A percentile compares a stretch with the other conserved stretches of the same genome.
Evolutionary conservation across 2,797 vertebrate species (phyloP).

Genomic region (Lepilemur septentrionalis): DNA sequence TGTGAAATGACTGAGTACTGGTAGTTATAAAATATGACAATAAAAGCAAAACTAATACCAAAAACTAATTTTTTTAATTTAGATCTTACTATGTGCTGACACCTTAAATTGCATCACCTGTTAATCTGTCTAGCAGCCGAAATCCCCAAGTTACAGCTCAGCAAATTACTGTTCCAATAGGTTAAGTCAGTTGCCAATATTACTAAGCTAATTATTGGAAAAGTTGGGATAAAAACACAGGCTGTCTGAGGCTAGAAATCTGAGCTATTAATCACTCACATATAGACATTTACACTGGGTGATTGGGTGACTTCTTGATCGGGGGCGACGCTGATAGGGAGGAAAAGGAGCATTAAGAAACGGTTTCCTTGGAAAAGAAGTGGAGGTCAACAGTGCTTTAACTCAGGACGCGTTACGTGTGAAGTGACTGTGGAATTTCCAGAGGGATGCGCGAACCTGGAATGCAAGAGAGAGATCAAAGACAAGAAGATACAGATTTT

Average conservation of each 20-base stretch:
- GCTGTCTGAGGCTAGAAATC: not conserved
- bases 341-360: not conserved
- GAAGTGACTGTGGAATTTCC: not conserved
- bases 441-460: not conserved
- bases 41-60: not conserved
- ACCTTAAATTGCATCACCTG: not conserved
- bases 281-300: not conserved
- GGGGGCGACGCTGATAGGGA: not conserved
- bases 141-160: not conserved
- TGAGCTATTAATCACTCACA: conserved; percentile 10
- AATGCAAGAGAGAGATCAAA: not conserved
- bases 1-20: not conserved
- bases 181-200: conserved; percentile 25
- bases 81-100: not conserved
- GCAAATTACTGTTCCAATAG: not conserved
- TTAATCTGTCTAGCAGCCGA: not conserved
- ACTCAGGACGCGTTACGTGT: not conserved
- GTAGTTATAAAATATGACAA: not conserved
- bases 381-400: not conserved
- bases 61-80: conserved; percentile 5
- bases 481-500: not conserved
- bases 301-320: not conserved
- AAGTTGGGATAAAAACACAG: not conserved
- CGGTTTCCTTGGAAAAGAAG: not conserved
- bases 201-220: conserved; percentile 40